Conservation (phyloP, 2,888 invertebrate genomes). For the Pandemis heparana region DNA sequence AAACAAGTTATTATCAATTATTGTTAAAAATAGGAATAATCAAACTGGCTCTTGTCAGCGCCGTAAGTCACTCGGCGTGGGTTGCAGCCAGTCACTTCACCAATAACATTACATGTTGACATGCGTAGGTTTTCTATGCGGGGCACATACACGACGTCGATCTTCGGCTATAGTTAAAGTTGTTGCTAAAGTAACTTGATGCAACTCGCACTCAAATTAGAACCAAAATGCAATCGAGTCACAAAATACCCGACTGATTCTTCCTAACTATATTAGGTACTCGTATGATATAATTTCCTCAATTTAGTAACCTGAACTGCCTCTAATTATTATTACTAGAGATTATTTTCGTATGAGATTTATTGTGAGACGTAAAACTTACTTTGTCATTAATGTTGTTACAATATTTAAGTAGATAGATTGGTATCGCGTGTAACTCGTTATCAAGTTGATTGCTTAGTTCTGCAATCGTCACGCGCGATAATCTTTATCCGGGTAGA, state of each 20-base stretch:
- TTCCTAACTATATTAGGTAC: background rate
- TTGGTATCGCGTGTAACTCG: no score
- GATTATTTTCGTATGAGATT: constrained; percentile 22
- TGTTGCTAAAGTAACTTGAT: no score
- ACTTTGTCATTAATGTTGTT: background rate
- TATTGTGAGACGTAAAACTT: constrained; percentile 1
- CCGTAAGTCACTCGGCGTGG: background rate
- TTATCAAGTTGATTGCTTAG: background rate
- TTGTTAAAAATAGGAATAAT: no score
- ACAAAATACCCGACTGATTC: background rate
- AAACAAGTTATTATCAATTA: no score
- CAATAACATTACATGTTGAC: no score
- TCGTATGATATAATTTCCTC: background rate
- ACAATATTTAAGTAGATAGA: background rate
- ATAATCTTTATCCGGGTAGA: background rate
- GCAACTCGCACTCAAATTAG: no score
- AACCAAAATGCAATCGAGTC: background rate
- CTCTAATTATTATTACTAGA: constrained; percentile 4
- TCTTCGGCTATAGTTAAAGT: no score
- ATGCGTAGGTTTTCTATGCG: no score
- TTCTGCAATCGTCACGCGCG: background rate
- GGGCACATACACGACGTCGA: no score
- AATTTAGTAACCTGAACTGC: constrained; percentile 3
- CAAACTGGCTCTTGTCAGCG: background rate
- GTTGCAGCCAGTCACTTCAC: no score